Percentiles rank a stretch among this genome's conserved stretches.
phyloP scores from a whole-genome alignment of 1,140 invertebrate species.

The Apis cerana region DNA sequence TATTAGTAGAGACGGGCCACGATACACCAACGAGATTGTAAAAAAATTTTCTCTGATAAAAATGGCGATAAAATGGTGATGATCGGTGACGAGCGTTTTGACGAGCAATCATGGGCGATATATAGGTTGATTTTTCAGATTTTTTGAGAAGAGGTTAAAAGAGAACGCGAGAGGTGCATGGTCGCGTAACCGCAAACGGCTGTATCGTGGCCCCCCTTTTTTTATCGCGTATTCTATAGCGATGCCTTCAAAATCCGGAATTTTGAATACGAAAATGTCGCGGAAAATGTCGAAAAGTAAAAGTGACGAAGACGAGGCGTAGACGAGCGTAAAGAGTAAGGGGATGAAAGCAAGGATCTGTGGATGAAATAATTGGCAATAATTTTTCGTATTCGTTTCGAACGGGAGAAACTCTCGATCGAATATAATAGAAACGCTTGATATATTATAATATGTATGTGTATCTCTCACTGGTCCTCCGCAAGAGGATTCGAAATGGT shows the following conservation, averaged over 20 bases:
- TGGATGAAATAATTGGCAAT: background rate
- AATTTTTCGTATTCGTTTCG: background rate
- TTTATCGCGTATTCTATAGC: background rate
- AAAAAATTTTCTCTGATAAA: too few species aligned
- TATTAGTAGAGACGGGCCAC: too few species aligned
- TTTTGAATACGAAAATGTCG: background rate
- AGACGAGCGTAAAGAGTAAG: background rate
- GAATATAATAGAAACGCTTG: constrained; percentile 36
- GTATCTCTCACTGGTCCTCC: constrained; percentile 46
- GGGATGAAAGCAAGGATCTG: background rate
- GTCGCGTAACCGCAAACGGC: too few species aligned
- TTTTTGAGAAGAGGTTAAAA: too few species aligned
- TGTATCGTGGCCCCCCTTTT: too few species aligned
- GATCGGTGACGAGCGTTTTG: too few species aligned
- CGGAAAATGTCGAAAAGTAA: background rate
- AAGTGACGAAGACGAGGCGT: background rate
- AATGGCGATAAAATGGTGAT: too few species aligned
- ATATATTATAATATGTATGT: background rate
- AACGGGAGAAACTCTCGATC: constrained; percentile 11
- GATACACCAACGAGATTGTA: too few species aligned
- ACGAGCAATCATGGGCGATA: too few species aligned
- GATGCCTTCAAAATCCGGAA: too few species aligned
- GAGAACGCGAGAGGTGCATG: background rate
- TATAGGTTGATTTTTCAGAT: too few species aligned
- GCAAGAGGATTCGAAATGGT: constrained; percentile 57